These are phyloP conservation scores for Ictidomys tridecemlineatus DNA, from an alignment of 2,113 vertebrate species.

Conservation along the genomic window DNA sequence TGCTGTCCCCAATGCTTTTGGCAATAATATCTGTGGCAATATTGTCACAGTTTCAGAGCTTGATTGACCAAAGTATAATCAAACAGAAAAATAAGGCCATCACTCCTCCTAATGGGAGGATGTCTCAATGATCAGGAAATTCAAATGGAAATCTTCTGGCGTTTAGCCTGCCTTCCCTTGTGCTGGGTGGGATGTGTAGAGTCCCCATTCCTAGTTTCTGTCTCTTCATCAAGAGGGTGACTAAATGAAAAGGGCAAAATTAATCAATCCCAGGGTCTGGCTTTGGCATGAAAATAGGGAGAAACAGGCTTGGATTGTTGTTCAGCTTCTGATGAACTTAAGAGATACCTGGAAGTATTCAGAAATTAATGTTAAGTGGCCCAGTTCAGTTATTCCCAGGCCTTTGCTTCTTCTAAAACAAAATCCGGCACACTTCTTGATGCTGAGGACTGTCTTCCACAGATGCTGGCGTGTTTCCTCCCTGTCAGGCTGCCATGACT, in stretches of 20 bases:
- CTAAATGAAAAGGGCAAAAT: not conserved
- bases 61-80: not conserved
- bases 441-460: not conserved
- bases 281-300: not conserved
- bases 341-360: slow-evolving; percentile 10
- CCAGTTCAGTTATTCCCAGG: not conserved
- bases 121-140: not conserved
- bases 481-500: not conserved
- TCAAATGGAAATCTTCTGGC: not conserved
- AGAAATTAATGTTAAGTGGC: not conserved
- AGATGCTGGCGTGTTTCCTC: not conserved
- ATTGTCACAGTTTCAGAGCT: not conserved
- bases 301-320: not conserved
- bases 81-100: slow-evolving; percentile 27
- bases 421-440: not conserved
- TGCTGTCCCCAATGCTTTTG: not conserved
- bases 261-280: not conserved
- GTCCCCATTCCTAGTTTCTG: not conserved
- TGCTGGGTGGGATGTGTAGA: not conserved
- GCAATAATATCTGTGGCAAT: not conserved
- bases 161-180: not conserved
- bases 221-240: not conserved
- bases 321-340: not conserved
- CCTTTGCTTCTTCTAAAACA: not conserved
- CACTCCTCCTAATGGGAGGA: not conserved